Base-by-base conservation (phyloP, 2,797 vertebrate species). In the Xyrichtys novacula region DNA sequence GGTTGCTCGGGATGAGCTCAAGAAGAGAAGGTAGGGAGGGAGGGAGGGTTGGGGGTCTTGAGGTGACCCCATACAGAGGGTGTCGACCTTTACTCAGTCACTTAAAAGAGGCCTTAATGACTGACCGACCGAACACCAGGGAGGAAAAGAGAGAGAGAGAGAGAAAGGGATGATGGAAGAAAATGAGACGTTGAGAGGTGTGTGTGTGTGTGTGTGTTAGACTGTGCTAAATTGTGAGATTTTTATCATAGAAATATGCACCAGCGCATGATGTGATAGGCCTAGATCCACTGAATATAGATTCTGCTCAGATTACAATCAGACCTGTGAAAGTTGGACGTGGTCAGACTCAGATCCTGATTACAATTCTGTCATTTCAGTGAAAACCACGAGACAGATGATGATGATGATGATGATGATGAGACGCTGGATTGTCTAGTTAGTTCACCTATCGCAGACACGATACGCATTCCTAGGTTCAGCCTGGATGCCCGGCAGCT, bases 71-170 rank as follows among this genome's bases (percentile, higher is more conserved):
- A 64, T 65, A 58, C 47, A 81, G 55, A 65, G 60, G 57, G 62
- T 79, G 81, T 79, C 88, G 86, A 74, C 80, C 66, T 76, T 77
- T 60, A 84, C 74, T 72, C 50, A 78, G 48, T 75, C 54, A 62
- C 73, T 78, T 77, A 70, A 77, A 80, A 71, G 49, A 29, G 32
- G 59, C 7, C 46, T 40, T 76, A 84, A 87, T 70, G 77, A 87
- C 71, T 62, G 76, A 87, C 71, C 60, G 62, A 70, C 17, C 47
- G 54, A 75, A 85, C 67, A 58, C 70, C 74, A 67, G 36, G 16
- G 65, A 74, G 16, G 65, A 74, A 60, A 55, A 25, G 48, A 52
- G 52, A 40, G 2, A 31, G 54, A 39, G 55, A 7, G 8, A 47
- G 29, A 68, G 39, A 31, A 52, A 50, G 38, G 7, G 40, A 53